These are phyloP conservation scores for Drosophila truncata DNA, from an alignment of 1,140 invertebrate genomes.

Conservation along the genomic window DNA sequence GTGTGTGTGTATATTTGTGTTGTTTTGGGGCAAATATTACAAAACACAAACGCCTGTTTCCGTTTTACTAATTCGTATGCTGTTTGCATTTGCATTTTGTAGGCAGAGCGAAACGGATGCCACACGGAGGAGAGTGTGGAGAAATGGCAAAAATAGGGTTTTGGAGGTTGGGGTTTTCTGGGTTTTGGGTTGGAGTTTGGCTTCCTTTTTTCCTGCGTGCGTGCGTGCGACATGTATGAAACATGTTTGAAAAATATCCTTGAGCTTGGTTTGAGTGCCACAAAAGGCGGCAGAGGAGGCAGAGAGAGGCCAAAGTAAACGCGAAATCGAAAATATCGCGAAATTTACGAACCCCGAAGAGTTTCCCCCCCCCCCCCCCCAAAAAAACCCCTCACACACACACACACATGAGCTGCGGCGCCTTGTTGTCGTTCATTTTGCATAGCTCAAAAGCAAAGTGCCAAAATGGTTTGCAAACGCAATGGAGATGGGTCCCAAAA, in stretches of 20 bases:
- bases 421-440: conserved; percentile 62
- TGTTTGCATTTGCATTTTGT: conserved; percentile 83
- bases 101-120: conserved; percentile 57
- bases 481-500: conserved; percentile 14
- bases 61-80: conserved; percentile 83
- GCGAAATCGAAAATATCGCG: conserved; percentile 78
- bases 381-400: not conserved
- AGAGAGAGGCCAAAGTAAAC: conserved; percentile 36
- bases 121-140: conserved; percentile 9
- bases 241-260: conserved; percentile 78
- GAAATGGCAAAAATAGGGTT: conserved; percentile 1
- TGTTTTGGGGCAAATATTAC: conserved; percentile 80
- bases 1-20: conserved; percentile 34
- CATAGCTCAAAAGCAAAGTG: conserved; percentile 71
- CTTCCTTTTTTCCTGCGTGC: conserved; percentile 18
- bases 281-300: conserved; percentile 11
- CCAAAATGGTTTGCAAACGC: conserved; percentile 59
- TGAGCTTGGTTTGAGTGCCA: conserved; percentile 51
- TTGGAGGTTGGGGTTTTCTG: not conserved
- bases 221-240: conserved; percentile 77
- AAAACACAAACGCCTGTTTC: conserved; percentile 83
- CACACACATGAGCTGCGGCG: conserved; percentile 17
- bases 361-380: not conserved
- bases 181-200: not conserved
- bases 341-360: conserved; percentile 34